Evolutionary conservation across 1,140 invertebrate species (phyloP).

Genomic region (Popillia japonica): DNA sequence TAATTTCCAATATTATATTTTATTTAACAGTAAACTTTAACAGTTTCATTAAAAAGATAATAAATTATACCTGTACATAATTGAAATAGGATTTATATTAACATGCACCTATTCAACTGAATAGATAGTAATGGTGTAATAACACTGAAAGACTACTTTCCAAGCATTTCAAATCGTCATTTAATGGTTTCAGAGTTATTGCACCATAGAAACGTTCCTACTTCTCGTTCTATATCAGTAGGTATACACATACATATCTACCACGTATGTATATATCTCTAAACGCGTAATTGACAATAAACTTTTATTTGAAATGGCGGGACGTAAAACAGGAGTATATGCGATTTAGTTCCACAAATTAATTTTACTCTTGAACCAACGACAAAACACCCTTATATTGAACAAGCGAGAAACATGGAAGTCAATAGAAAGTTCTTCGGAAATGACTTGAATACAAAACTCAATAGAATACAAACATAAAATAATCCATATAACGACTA

Average conservation of each 20-base stretch:
- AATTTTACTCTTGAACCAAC: neutral
- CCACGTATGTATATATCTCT: too few species aligned
- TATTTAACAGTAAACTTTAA: too few species aligned
- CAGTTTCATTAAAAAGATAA: too few species aligned
- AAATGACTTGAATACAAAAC: neutral
- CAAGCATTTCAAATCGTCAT: too few species aligned
- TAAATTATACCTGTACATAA: too few species aligned
- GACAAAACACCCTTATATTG: neutral
- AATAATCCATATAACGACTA: neutral
- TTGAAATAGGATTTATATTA: too few species aligned
- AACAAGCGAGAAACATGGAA: neutral
- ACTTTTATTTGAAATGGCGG: neutral
- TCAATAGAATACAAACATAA: neutral
- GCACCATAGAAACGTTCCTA: neutral
- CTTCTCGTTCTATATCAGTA: neutral
- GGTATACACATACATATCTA: neutral
- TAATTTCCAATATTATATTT: too few species aligned
- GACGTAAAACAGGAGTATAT: neutral
- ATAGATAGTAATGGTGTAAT: too few species aligned
- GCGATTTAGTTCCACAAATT: constrained; percentile 1
- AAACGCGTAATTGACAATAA: neutral
- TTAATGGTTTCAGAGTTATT: neutral
- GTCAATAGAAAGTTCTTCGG: neutral
- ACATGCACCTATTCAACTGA: too few species aligned
- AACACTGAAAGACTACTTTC: too few species aligned